Evolutionary conservation across 2,113 vertebrate genomes (phyloP).

Genomic region (Scomber colias): DNA sequence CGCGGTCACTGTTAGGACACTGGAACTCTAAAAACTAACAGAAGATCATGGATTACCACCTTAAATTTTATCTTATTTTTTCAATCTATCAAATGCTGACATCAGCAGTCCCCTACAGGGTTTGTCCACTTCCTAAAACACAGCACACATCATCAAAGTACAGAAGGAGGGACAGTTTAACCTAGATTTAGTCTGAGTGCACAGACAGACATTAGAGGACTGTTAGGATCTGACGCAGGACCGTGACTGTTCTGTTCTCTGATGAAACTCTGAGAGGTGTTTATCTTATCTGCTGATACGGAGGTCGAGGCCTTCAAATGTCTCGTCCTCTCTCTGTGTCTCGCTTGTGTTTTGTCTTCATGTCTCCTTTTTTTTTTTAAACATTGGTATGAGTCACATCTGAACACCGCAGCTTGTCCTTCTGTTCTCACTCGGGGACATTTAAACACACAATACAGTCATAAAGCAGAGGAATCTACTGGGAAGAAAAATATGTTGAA

Average conservation of each 20-base stretch:
- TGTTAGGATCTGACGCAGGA: not conserved
- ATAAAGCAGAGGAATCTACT: not conserved
- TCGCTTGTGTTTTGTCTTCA: slow-evolving; percentile 27
- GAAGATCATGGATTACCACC: not conserved
- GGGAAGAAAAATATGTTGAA: no score
- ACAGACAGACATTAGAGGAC: not conserved
- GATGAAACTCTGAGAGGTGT: not conserved
- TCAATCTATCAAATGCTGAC: not conserved
- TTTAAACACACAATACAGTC: not conserved
- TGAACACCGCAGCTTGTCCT: not conserved
- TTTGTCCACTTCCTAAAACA: not conserved
- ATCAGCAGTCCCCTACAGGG: not conserved
- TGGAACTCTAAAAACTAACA: not conserved
- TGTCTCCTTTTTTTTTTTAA: not conserved
- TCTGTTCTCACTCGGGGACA: not conserved
- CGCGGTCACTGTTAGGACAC: not conserved
- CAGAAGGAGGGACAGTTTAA: not conserved
- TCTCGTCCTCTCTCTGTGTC: slow-evolving; percentile 1
- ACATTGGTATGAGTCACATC: not conserved
- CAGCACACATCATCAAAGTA: not conserved
- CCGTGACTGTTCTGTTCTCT: slow-evolving; percentile 22
- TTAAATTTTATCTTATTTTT: not conserved
- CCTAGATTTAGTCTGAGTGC: not conserved
- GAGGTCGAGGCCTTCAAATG: slow-evolving; percentile 12
- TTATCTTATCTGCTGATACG: slow-evolving; percentile 45